These are phyloP conservation scores for Spialia ferax DNA, from an alignment of 2,888 invertebrate species.

Conservation along the genomic window DNA sequence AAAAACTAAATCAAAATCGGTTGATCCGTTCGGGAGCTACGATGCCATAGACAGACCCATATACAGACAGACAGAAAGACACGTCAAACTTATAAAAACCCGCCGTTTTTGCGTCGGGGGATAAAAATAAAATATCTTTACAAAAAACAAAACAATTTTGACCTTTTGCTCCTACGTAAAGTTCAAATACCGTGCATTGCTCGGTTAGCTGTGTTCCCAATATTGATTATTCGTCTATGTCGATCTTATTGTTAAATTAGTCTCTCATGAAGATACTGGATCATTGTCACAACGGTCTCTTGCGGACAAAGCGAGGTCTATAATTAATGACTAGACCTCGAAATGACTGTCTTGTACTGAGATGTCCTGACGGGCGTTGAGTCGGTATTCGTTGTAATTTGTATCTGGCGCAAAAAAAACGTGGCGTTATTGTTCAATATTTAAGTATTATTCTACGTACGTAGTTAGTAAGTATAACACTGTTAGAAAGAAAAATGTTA, in stretches of 20 bases:
- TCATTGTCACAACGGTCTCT: slow-evolving; percentile 80
- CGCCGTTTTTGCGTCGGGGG: too few relatives aligned
- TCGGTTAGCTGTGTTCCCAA: slow-evolving; percentile 5
- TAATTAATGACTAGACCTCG: slow-evolving; percentile 84
- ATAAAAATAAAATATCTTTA: too few relatives aligned
- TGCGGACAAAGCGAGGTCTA: slow-evolving; percentile 77
- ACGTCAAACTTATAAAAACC: too few relatives aligned
- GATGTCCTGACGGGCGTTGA: slow-evolving; percentile 10
- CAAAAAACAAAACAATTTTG: neutral
- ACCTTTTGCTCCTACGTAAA: neutral
- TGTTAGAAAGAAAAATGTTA: too few relatives aligned
- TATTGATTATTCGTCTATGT: slow-evolving; percentile 74
- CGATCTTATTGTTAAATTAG: slow-evolving; percentile 64
- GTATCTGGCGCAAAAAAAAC: too few relatives aligned
- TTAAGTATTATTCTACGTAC: too few relatives aligned
- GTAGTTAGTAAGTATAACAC: too few relatives aligned
- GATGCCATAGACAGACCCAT: too few relatives aligned
- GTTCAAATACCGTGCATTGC: neutral
- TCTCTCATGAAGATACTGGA: slow-evolving; percentile 67
- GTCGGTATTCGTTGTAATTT: neutral
- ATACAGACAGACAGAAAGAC: too few relatives aligned
- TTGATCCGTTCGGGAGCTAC: too few relatives aligned
- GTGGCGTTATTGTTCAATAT: too few relatives aligned
- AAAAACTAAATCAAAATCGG: too few relatives aligned
- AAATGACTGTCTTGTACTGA: slow-evolving; percentile 73